Conservation (phyloP, 92 coral and sea anemone genomes). For the Parazoanthus atlanticus region DNA sequence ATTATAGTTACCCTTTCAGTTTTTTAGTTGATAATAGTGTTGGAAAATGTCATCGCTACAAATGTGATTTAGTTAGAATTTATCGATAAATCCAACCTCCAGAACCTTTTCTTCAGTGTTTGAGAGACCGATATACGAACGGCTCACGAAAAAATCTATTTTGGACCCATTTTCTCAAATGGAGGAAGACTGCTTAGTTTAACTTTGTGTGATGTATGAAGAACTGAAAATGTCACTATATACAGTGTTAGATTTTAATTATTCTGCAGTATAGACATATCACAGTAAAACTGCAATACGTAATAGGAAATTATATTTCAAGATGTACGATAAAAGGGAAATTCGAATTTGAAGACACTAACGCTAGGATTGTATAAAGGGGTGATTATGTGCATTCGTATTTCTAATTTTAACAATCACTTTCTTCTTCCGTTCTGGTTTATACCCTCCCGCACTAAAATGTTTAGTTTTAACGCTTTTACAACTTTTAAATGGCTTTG, state of each 20-base stretch:
- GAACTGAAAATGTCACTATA: not conserved
- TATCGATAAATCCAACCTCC: not conserved
- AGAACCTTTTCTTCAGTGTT: not conserved
- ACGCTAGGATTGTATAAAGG: too few species aligned
- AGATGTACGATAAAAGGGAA: too few species aligned
- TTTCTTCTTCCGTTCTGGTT: not conserved
- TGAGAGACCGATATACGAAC: not conserved
- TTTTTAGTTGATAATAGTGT: not conserved
- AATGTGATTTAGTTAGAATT: not conserved
- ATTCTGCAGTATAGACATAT: too few species aligned
- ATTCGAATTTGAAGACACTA: too few species aligned
- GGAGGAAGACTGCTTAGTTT: too few species aligned
- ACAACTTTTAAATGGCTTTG: not conserved
- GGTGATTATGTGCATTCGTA: too few species aligned
- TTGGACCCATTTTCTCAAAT: not conserved
- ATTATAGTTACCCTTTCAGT: too few species aligned
- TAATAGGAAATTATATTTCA: not conserved
- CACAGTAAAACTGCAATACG: not conserved
- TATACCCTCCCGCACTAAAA: not conserved
- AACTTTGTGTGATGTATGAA: not conserved
- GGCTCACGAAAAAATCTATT: not conserved
- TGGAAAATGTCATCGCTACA: not conserved
- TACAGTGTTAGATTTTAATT: too few species aligned
- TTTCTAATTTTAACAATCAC: not conserved
- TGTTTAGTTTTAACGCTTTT: not conserved